Evolutionary conservation across 2,888 invertebrate genomes (phyloP).

Genomic region (Agrotis clavis): DNA sequence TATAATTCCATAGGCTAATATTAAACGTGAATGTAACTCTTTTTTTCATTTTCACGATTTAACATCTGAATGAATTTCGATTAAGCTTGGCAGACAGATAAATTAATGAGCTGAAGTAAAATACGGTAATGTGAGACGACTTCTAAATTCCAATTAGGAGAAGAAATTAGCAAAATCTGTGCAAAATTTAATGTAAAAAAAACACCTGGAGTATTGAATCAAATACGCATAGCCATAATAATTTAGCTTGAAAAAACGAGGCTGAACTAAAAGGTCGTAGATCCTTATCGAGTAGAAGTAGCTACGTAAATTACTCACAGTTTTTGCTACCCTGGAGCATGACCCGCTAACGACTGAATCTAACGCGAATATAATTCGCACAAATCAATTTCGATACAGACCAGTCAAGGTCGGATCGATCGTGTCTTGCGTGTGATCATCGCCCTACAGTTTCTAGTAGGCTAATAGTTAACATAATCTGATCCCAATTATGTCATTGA

Average conservation of each 20-base stretch:
- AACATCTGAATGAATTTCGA: no score
- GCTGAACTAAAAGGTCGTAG: conserved; percentile 39
- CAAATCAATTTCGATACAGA: conserved; percentile 69
- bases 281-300: conserved; percentile 12
- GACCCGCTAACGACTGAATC: conserved; percentile 27
- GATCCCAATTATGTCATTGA: conserved; percentile 32
- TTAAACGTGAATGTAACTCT: no score
- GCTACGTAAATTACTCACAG: conserved; percentile 9
- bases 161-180: not conserved
- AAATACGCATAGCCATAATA: conserved; percentile 4
- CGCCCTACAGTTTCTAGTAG: conserved; percentile 16
- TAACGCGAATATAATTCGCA: conserved; percentile 40
- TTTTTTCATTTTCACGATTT: no score
- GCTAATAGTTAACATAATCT: conserved; percentile 26
- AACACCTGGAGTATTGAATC: not conserved
- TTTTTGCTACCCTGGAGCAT: conserved; percentile 28
- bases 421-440: conserved; percentile 40
- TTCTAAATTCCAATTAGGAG: not conserved
- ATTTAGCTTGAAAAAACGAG: conserved; percentile 18
- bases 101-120: no score
- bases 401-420: conserved; percentile 64
- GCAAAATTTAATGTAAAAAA: not conserved
- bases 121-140: no score
- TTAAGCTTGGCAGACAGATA: no score
- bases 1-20: not conserved